These are phyloP conservation scores for Toxonevra muliebris DNA, from an alignment of 2,888 invertebrate genomes.

Conservation along the genomic window DNA sequence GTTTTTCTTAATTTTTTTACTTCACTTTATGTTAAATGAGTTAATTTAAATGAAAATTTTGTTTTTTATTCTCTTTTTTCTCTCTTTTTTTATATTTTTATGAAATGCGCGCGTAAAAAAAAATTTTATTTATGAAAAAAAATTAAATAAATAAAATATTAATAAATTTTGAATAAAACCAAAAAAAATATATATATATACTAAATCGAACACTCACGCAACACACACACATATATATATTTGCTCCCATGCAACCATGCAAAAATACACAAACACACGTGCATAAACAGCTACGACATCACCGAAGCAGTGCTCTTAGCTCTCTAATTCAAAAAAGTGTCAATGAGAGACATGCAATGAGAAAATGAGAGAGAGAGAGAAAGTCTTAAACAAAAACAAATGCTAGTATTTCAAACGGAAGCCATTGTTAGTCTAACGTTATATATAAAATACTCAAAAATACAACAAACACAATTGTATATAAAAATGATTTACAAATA, in stretches of 20 bases:
- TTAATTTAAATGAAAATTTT: slow-evolving; percentile 23
- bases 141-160: no score
- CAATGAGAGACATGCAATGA: no score
- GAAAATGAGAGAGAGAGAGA: no score
- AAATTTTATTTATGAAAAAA: slow-evolving; percentile 32
- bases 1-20: no score
- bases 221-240: slow-evolving; percentile 35
- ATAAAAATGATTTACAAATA: no score
- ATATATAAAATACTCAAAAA: slow-evolving; percentile 49
- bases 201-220: slow-evolving; percentile 47
- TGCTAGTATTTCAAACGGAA: neutral
- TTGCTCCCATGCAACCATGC: slow-evolving; percentile 15
- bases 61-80: slow-evolving; percentile 38
- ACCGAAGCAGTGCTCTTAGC: slow-evolving; percentile 64
- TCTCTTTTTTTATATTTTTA: slow-evolving; percentile 43
- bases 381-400: no score
- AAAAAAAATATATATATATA: no score
- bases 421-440: slow-evolving; percentile 16
- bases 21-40: neutral
- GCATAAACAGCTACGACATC: slow-evolving; percentile 61
- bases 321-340: slow-evolving; percentile 46
- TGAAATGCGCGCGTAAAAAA: slow-evolving; percentile 30
- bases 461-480: slow-evolving; percentile 2
- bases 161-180: no score
- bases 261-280: slow-evolving; percentile 22